Evolutionary conservation across 2,888 invertebrate species (phyloP).

Genomic region (Sarcophaga variegata): DNA sequence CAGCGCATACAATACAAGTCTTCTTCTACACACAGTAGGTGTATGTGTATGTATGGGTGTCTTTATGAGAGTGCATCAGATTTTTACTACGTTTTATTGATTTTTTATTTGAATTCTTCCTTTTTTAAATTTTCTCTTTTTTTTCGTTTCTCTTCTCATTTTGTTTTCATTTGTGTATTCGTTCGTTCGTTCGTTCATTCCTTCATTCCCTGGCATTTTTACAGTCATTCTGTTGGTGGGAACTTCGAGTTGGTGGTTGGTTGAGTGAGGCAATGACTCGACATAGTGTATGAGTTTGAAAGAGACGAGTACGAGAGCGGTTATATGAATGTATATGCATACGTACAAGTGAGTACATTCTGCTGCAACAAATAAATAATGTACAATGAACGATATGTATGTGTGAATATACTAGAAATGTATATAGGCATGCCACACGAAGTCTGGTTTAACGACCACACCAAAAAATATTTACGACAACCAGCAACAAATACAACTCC

Average conservation of each 20-base stretch:
- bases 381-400: slow-evolving; percentile 10
- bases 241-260: slow-evolving; percentile 11
- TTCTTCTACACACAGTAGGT: background rate
- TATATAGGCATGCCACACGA: slow-evolving; percentile 11
- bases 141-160: background rate
- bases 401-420: slow-evolving; percentile 11
- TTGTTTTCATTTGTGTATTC: background rate
- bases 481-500: background rate
- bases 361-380: too few species aligned
- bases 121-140: background rate
- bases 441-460: slow-evolving; percentile 62
- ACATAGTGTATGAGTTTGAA: background rate
- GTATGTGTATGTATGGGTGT: background rate
- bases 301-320: background rate
- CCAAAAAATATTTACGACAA: slow-evolving; percentile 23
- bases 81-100: slow-evolving; percentile 70
- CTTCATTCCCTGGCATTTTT: slow-evolving; percentile 39
- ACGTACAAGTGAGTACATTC: too few species aligned
- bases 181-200: background rate
- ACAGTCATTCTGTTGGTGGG: slow-evolving; percentile 35
- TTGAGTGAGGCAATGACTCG: background rate
- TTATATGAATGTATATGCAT: too few species aligned
- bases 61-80: slow-evolving; percentile 58
- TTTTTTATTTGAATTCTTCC: slow-evolving; percentile 43
- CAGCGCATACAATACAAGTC: background rate